Base-by-base conservation (phyloP, 2,113 vertebrate species). In the Cottus gobio region DNA sequence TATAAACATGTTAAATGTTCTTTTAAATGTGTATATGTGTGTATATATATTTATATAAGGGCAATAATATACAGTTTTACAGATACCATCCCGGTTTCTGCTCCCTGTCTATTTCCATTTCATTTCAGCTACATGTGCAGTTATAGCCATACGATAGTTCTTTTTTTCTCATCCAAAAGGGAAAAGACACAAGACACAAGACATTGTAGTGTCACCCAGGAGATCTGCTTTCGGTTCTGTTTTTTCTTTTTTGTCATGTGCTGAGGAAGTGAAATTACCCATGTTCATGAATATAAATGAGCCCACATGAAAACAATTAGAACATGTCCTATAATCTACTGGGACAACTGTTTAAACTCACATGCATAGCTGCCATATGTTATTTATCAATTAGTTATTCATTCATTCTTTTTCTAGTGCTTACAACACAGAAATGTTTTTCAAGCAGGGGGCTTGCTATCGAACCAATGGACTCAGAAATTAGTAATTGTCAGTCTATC, bases 251-350 rank as follows among this genome's bases (percentile, higher is more conserved):
- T 56, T 44, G 11, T 70, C 74, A 54, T 74, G 72, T 83, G 58
- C 60, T 67, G 30, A 63, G 30, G 44, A 65, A 73, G 72, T 57
- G 26, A 76, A 80, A 81, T 71, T 11, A 50, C 34, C 30, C 13
- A 3, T 26, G 36, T 66, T 28, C 48, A 20, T 65, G 67, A 82
- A 71, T 84, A 64, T 71, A 28, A 80, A 80, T 75, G 11, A 70
- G 12, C 4, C 0, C 5, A 46, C 42, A 28, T 36, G n/a, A 48
- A 63, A 4, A 72, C 28, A 82, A 79, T 69, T 62, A 73, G n/a
- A 86, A 34, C 7, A n/a, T 30, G 20, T 68, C 73, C 2, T 70
- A 26, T 72, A 61, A 79, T 69, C 75, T 72, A 15, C 12, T 64
- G 12, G 42, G 50, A 56, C 52, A 16, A 71, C 24, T 57, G 46